These are phyloP conservation scores for Tretioscincus oriximinensis DNA, from an alignment of 2,113 vertebrate species.

Conservation along the genomic window DNA sequence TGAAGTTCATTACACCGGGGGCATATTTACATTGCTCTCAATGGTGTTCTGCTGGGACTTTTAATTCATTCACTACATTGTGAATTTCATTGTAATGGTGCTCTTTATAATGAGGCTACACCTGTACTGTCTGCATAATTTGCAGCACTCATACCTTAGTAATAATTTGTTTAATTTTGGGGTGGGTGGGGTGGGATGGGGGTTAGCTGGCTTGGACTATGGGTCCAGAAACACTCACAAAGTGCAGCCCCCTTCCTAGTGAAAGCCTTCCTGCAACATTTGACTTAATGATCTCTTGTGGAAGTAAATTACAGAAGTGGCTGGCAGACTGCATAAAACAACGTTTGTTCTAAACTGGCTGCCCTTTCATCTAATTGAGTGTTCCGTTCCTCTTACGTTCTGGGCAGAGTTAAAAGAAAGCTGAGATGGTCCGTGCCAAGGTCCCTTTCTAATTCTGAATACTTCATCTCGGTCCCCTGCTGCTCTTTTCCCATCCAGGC, in stretches of 20 bases:
- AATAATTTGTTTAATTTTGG: not conserved
- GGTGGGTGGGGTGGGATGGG: too few species aligned
- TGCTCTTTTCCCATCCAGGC: slow-evolving; percentile 13
- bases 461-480: not conserved
- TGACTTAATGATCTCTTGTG: slow-evolving; percentile 27
- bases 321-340: slow-evolving; percentile 10
- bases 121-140: not conserved
- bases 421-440: not conserved
- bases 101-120: too few species aligned
- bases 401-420: not conserved
- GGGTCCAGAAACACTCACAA: not conserved
- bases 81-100: too few species aligned
- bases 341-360: slow-evolving; percentile 28
- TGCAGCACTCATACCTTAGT: not conserved
- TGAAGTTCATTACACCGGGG: too few species aligned
- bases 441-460: slow-evolving; percentile 13
- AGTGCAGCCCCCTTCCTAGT: not conserved
- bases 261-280: not conserved
- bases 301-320: slow-evolving; percentile 18
- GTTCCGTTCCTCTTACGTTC: not conserved
- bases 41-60: too few species aligned
- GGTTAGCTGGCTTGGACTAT: not conserved
- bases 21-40: too few species aligned
- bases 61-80: too few species aligned
- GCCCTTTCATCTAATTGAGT: slow-evolving; percentile 30